Evolutionary conservation across 2,888 invertebrate species (phyloP).

Genomic region (Dicyrtoma fusca): DNA sequence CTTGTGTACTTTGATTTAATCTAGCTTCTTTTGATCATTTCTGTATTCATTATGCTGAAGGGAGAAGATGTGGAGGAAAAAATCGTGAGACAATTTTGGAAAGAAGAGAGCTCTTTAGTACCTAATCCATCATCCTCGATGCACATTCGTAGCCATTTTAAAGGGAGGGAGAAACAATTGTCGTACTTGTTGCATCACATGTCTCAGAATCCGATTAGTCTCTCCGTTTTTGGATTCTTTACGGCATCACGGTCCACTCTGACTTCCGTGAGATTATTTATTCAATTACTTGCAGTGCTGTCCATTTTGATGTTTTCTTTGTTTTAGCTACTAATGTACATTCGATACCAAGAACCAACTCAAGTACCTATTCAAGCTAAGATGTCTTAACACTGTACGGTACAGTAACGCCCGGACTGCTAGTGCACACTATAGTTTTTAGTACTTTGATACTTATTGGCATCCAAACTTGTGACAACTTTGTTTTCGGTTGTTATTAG

Average conservation of each 20-base stretch:
- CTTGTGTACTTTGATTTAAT: neutral
- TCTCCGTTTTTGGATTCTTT: constrained; percentile 36
- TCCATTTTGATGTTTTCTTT: too few relatives aligned
- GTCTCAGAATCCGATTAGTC: constrained; percentile 33
- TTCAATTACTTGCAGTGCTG: too few relatives aligned
- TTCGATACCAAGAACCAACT: too few relatives aligned
- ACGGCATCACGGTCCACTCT: constrained; percentile 31
- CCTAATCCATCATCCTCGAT: neutral
- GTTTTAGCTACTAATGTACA: too few relatives aligned
- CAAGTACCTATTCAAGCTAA: too few relatives aligned
- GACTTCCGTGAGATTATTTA: constrained; percentile 27
- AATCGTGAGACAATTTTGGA: constrained; percentile 30
- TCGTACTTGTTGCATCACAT: constrained; percentile 38
- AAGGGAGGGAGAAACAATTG: constrained; percentile 23
- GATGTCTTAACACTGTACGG: too few relatives aligned
- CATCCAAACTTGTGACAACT: too few relatives aligned
- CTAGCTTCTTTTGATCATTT: neutral
- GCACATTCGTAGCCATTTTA: neutral
- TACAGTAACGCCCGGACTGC: too few relatives aligned
- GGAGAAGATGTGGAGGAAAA: constrained; percentile 32
- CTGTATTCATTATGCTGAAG: constrained; percentile 8
- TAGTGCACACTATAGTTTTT: too few relatives aligned
- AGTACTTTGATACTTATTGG: too few relatives aligned
- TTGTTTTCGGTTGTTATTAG: too few relatives aligned
- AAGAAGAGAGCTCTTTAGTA: neutral